Conservation (phyloP, 2,113 vertebrate genomes). For the Oenanthe melanoleuca region DNA sequence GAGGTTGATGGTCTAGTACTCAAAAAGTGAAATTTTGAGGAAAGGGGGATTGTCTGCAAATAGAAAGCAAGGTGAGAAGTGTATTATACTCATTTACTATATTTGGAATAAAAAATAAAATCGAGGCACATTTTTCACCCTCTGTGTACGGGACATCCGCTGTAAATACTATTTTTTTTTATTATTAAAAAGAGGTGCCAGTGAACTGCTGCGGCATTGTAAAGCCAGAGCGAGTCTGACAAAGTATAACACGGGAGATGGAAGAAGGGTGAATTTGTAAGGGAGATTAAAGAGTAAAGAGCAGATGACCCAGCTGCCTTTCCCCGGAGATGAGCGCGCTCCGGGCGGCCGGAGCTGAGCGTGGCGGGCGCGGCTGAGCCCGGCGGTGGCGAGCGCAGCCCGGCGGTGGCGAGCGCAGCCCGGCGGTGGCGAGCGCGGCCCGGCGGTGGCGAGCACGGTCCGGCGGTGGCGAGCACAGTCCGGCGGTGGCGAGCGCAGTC, state of each 20-base stretch:
- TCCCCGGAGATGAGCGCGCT: fast-evolving
- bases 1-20: background rate
- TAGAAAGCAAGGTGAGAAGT: background rate
- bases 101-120: background rate
- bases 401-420: too few relatives aligned
- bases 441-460: too few relatives aligned
- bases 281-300: background rate
- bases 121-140: background rate
- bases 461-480: too few relatives aligned
- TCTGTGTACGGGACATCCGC: background rate
- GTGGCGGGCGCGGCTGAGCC: too few relatives aligned
- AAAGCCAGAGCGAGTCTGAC: background rate
- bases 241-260: background rate
- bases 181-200: background rate
- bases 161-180: background rate
- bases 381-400: too few relatives aligned
- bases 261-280: background rate
- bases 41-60: background rate
- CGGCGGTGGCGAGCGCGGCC: too few relatives aligned
- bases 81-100: background rate
- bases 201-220: background rate
- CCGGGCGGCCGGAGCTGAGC: too few relatives aligned
- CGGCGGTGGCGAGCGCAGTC: too few relatives aligned
- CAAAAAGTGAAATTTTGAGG: background rate
- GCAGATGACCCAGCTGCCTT: background rate